Conservation (phyloP, 2,797 vertebrate genomes). For the Gouania willdenowi region DNA sequence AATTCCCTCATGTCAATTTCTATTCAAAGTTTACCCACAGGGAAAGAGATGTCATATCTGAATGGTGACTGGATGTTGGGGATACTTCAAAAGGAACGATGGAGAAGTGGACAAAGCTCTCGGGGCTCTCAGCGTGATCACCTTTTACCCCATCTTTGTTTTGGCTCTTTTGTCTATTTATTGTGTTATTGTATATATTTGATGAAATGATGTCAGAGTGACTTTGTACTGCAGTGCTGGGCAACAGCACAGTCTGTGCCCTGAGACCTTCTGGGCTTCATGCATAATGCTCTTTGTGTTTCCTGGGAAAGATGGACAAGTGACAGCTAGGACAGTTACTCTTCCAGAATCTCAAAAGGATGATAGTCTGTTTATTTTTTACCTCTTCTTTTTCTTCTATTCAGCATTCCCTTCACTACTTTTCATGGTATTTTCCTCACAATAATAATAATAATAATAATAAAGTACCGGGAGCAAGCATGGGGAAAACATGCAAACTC, state of each 20-base stretch:
- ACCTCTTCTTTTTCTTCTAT: constrained; percentile 16
- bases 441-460: too few relatives aligned
- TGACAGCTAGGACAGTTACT: constrained; percentile 61
- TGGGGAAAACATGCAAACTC: too few relatives aligned
- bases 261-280: constrained; percentile 79
- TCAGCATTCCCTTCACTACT: background rate
- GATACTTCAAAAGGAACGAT: constrained; percentile 25
- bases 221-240: constrained; percentile 51
- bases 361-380: constrained; percentile 54
- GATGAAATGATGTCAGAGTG: constrained; percentile 39
- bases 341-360: constrained; percentile 70
- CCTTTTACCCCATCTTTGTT: constrained; percentile 58
- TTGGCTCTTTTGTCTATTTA: constrained; percentile 40
- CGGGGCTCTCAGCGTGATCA: constrained; percentile 45
- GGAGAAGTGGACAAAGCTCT: constrained; percentile 33
- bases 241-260: constrained; percentile 65
- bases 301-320: constrained; percentile 66
- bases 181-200: constrained; percentile 49
- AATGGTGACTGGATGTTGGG: constrained; percentile 44
- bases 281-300: constrained; percentile 84
- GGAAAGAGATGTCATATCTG: constrained; percentile 35
- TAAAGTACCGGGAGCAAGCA: too few relatives aligned
- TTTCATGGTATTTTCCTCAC: constrained; percentile 41
- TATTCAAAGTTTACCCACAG: constrained; percentile 21
- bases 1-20: constrained; percentile 23